Base-by-base conservation (phyloP, 2,888 invertebrate genomes). In the Hoplodrina ambigua region DNA sequence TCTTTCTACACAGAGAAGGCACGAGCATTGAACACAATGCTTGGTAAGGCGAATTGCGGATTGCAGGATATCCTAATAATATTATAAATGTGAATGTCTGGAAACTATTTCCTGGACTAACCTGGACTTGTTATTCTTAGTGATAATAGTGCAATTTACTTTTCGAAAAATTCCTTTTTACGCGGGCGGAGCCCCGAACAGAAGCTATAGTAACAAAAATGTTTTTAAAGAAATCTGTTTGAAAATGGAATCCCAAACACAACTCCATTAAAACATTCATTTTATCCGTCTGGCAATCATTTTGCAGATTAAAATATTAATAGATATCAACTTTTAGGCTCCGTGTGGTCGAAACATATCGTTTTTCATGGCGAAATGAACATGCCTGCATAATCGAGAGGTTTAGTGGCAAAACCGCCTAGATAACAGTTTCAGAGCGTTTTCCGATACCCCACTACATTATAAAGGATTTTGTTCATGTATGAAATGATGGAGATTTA, bases 391-490 rank as follows among this genome's bases (percentile, higher is more conserved):
- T 79, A 82, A 80, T 82, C 62, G 59, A 56, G 56, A 41, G 49
- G 67, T 66, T 75, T 68, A 57, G 62, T 37, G 56, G 60, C 25
- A 46, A 60, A 78, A 57, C 62, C 56, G 66, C 62, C 46, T 63
- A 66, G 75, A 80, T 70, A 82, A 79, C 75, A 69, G 59, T 66
- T 82, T 68, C 30, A 54, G 41, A 80, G 78, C 60, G 72, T 71
- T 78, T 78, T 78, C 72, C 78, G 25, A 77, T 81, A 78, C 11
- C 30, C 46, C 19, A 54, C 63, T 63, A 70, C 44, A 54, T 67
- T 67, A 68, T 60, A 37, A 46, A 41, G 1, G n/a, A 55, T 58
- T 67, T 59, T 60, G 41, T 54, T 50, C 15, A n/a, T 30, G 30
- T 60, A 30, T 46, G 30, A n/a, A 17, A 25, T 15, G 5, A 17